These are phyloP conservation scores for Stenodema calcarata DNA, from an alignment of 2,888 invertebrate genomes.

Conservation along the genomic window DNA sequence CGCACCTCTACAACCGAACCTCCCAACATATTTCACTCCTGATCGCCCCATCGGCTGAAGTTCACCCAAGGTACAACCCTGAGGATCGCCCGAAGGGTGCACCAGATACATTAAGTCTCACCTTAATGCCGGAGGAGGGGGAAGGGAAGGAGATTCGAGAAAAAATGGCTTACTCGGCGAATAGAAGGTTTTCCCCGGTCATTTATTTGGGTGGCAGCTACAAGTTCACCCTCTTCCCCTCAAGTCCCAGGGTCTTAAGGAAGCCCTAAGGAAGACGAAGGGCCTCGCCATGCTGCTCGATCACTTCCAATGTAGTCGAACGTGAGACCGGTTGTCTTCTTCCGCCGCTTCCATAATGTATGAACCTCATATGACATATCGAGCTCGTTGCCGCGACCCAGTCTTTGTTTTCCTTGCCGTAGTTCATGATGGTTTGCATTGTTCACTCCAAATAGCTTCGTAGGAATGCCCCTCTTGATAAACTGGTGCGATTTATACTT, in stretches of 20 bases:
- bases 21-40: constrained; percentile 18
- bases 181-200: neutral
- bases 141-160: neutral
- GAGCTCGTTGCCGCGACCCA: neutral
- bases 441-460: neutral
- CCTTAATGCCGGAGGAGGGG: neutral
- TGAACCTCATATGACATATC: neutral
- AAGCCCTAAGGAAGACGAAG: constrained; percentile 22
- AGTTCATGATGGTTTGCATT: neutral
- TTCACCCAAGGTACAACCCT: neutral
- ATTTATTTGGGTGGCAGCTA: constrained; percentile 30
- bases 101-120: constrained; percentile 18
- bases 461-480: neutral
- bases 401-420: neutral
- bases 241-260: neutral
- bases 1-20: neutral
- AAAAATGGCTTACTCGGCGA: neutral
- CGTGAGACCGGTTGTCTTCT: neutral
- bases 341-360: neutral
- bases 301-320: constrained; percentile 15
- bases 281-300: neutral
- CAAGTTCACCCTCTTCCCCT: neutral
- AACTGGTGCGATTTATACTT: neutral
- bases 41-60: neutral
- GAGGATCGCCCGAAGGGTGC: neutral